phyloP scores from a whole-genome alignment of 2,888 invertebrate genomes.

The Phortica magna region DNA sequence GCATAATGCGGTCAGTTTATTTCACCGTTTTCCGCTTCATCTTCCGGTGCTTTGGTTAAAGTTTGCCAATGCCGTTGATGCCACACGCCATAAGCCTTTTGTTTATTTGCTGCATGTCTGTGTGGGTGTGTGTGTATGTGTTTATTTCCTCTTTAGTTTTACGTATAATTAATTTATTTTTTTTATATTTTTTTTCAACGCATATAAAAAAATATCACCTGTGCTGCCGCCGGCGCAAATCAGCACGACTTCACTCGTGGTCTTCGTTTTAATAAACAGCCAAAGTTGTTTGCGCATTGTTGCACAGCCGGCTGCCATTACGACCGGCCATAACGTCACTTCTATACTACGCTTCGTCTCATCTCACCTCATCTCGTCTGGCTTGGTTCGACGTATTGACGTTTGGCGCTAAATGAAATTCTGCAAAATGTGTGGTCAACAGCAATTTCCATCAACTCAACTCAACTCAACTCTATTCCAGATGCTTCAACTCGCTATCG shows the following conservation, averaged over 20 bases:
- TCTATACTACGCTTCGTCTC: background rate
- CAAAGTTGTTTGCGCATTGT: conserved; percentile 21
- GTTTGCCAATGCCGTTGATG: too few species aligned
- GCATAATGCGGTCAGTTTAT: conserved; percentile 13
- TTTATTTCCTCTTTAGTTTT: background rate
- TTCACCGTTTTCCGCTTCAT: background rate
- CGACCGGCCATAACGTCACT: background rate
- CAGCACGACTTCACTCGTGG: background rate
- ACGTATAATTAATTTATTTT: too few species aligned
- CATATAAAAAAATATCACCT: too few species aligned
- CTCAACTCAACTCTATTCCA: too few species aligned
- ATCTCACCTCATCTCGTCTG: too few species aligned
- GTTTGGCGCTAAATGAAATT: conserved; percentile 15
- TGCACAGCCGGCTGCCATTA: background rate
- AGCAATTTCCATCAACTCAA: too few species aligned
- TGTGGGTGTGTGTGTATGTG: background rate
- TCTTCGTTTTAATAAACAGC: conserved; percentile 19
- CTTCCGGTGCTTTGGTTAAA: too few species aligned
- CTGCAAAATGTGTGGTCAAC: background rate
- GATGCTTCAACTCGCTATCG: too few species aligned
- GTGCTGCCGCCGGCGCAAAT: too few species aligned
- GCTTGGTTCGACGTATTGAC: background rate
- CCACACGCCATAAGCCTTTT: background rate
- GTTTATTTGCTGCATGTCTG: background rate
- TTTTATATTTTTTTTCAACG: too few species aligned